phyloP scores from a whole-genome alignment of 2,888 invertebrate species.

The Acleris sparsana region DNA sequence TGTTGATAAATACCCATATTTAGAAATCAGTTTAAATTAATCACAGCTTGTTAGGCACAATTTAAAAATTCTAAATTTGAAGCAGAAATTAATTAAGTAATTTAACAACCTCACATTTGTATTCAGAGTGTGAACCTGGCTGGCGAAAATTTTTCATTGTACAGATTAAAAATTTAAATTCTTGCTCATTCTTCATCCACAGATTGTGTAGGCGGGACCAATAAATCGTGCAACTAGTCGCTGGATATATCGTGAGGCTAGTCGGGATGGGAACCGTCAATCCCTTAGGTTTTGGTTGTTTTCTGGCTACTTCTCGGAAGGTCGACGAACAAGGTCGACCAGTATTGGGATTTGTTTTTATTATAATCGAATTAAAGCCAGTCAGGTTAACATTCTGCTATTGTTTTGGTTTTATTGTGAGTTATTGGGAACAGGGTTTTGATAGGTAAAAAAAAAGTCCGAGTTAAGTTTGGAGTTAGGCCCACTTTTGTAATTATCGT shows the following conservation, averaged over 20 bases:
- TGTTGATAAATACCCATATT: not conserved
- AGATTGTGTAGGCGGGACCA: constrained; percentile 43
- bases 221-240: constrained; percentile 65
- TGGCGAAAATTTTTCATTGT: constrained; percentile 26
- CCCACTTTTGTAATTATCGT: no score
- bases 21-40: constrained; percentile 14
- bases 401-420: constrained; percentile 27
- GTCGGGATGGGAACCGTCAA: constrained; percentile 54
- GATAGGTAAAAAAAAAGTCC: constrained; percentile 34
- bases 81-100: constrained; percentile 26
- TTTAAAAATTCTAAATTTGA: constrained; percentile 19
- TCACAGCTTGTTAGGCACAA: constrained; percentile 13
- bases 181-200: constrained; percentile 24
- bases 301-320: constrained; percentile 68
- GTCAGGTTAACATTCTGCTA: constrained; percentile 21
- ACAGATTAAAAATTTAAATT: constrained; percentile 26
- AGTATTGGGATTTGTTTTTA: constrained; percentile 44
- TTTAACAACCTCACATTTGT: constrained; percentile 30
- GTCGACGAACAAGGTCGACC: constrained; percentile 69
- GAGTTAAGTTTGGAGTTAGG: not conserved
- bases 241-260: constrained; percentile 50
- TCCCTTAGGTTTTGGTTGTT: constrained; percentile 62
- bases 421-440: constrained; percentile 37
- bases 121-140: constrained; percentile 30
- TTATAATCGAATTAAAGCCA: constrained; percentile 30